phyloP scores from a whole-genome alignment of 2,888 invertebrate genomes.

The Fragum whitleyi region DNA sequence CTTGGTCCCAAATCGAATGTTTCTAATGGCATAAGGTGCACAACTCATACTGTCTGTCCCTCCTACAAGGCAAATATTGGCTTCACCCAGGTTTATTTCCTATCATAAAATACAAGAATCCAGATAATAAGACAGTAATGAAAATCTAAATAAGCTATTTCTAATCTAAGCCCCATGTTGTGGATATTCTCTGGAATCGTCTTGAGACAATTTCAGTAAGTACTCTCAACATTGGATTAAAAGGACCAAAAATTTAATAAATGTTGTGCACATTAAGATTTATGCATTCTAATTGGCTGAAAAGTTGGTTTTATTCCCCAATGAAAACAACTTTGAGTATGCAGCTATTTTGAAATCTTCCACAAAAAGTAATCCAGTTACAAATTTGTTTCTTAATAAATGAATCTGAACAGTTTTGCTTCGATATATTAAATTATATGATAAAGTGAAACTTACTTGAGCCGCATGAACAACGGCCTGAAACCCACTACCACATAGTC shows the following conservation, averaged over 20 bases:
- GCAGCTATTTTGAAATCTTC: too few species aligned
- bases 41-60: slow-evolving; percentile 98
- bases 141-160: background rate
- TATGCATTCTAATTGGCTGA: too few species aligned
- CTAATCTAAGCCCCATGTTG: background rate
- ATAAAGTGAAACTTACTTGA: slow-evolving; percentile 92
- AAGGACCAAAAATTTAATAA: background rate
- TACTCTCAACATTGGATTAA: too few species aligned
- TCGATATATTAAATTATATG: too few species aligned
- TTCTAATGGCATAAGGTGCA: slow-evolving; percentile 93
- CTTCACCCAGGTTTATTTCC: slow-evolving; percentile 94
- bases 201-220: too few species aligned
- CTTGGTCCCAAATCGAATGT: slow-evolving; percentile 93
- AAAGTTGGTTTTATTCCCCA: too few species aligned
- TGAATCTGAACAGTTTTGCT: too few species aligned
- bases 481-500: slow-evolving; percentile 99
- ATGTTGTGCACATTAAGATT: background rate
- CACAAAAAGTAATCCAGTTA: too few species aligned
- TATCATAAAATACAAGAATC: slow-evolving; percentile 79
- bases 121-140: background rate
- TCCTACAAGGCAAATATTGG: slow-evolving; percentile 94
- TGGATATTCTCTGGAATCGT: background rate
- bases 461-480: slow-evolving; percentile 96
- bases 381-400: too few species aligned
- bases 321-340: too few species aligned